These are phyloP conservation scores for Drosophila affinis DNA, from an alignment of 2,888 invertebrate genomes.

Conservation along the genomic window DNA sequence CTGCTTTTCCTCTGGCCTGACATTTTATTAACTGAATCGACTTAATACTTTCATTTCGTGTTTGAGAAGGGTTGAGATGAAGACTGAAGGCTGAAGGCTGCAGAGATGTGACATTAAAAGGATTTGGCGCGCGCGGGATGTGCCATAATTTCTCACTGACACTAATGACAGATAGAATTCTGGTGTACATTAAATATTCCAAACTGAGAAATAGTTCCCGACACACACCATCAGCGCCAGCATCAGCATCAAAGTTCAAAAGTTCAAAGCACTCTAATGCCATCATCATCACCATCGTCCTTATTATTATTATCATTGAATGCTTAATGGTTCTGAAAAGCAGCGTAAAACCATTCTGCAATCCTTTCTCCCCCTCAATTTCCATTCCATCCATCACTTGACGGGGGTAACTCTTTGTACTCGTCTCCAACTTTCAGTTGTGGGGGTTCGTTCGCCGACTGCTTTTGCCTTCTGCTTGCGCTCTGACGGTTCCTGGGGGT, in stretches of 20 bases:
- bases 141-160: slow-evolving; percentile 64
- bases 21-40: slow-evolving; percentile 57
- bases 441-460: not conserved
- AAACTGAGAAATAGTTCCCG: slow-evolving; percentile 48
- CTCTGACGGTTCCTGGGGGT: slow-evolving; percentile 8
- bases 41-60: slow-evolving; percentile 29
- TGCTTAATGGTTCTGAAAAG: slow-evolving; percentile 62
- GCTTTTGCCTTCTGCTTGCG: slow-evolving; percentile 15
- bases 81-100: not conserved
- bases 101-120: slow-evolving; percentile 56
- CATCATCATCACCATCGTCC: slow-evolving; percentile 40
- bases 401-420: slow-evolving; percentile 37
- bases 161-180: slow-evolving; percentile 71
- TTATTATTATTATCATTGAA: slow-evolving; percentile 51
- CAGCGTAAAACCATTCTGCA: slow-evolving; percentile 25
- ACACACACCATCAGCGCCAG: not conserved
- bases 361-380: slow-evolving; percentile 8
- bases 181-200: slow-evolving; percentile 58
- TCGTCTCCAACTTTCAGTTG: slow-evolving; percentile 39
- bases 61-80: not conserved
- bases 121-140: slow-evolving; percentile 42
- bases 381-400: slow-evolving; percentile 38
- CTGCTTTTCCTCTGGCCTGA: slow-evolving; percentile 5
- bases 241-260: slow-evolving; percentile 24
- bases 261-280: slow-evolving; percentile 59